Evolutionary conservation across 2,888 invertebrate species (phyloP).

Genomic region (Polymixis lichenea): DNA sequence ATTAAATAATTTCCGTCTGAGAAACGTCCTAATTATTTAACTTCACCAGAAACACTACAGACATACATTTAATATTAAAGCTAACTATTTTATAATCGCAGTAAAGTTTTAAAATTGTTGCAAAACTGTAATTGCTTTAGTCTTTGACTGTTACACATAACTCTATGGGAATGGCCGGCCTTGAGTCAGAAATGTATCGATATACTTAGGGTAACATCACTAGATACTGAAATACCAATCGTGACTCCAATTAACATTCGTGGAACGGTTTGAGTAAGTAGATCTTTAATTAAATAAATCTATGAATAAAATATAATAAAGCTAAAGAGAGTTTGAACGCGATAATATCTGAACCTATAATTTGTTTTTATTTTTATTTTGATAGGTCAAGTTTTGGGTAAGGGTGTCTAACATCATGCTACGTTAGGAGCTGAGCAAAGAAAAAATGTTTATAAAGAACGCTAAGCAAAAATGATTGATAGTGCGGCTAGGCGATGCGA

Average conservation of each 20-base stretch:
- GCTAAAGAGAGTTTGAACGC: not conserved
- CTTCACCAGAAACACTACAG: not conserved
- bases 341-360: no score
- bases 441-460: no score
- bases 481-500: not conserved
- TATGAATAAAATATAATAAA: not conserved
- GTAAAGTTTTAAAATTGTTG: constrained; percentile 37
- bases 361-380: not conserved
- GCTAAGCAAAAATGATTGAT: no score
- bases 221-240: constrained; percentile 33
- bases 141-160: constrained; percentile 39
- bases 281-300: not conserved
- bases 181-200: constrained; percentile 48
- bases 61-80: constrained; percentile 25
- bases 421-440: not conserved
- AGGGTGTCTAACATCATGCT: not conserved
- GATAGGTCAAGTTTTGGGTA: not conserved
- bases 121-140: constrained; percentile 49
- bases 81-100: constrained; percentile 34
- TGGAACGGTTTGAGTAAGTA: not conserved
- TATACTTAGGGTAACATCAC: constrained; percentile 43
- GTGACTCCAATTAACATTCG: constrained; percentile 16
- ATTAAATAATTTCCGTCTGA: constrained; percentile 7
- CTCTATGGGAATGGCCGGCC: constrained; percentile 43
- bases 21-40: constrained; percentile 21